phyloP scores from a whole-genome alignment of 2,797 vertebrate genomes.

The Gymnoscopelus braueri region DNA sequence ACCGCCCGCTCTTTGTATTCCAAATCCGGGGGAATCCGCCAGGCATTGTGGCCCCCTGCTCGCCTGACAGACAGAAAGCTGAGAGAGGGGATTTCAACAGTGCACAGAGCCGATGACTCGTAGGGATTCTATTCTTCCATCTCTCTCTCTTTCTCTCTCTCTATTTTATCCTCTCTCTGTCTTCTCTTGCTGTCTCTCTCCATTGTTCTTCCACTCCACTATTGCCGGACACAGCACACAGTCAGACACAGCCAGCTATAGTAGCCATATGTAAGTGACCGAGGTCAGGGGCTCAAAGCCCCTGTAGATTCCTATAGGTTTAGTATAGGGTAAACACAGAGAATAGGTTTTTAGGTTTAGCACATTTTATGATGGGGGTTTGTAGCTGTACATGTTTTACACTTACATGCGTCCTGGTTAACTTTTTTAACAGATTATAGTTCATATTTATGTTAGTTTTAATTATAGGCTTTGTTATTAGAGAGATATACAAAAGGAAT shows the following conservation, averaged over 20 bases:
- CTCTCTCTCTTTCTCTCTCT: constrained; percentile 58
- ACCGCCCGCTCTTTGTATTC: constrained; percentile 80
- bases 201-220: constrained; percentile 60
- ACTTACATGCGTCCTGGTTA: constrained; percentile 30
- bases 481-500: too few relatives aligned
- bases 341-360: too few relatives aligned
- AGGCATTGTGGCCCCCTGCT: constrained; percentile 80
- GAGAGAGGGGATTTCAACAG: constrained; percentile 78
- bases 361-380: too few relatives aligned
- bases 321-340: constrained; percentile 7
- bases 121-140: constrained; percentile 44
- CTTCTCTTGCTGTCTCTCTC: constrained; percentile 50
- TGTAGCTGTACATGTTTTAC: constrained; percentile 30
- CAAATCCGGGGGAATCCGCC: constrained; percentile 84
- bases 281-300: constrained; percentile 43
- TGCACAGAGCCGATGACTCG: constrained; percentile 69
- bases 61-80: constrained; percentile 81
- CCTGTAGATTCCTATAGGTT: constrained; percentile 42
- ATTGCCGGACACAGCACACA: constrained; percentile 53
- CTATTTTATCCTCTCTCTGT: constrained; percentile 68
- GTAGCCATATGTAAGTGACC: constrained; percentile 57
- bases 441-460: too few relatives aligned
- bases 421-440: constrained; percentile 2
- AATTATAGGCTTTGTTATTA: too few relatives aligned
- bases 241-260: constrained; percentile 70